A percentile compares a stretch with the other conserved stretches of the same genome.
phyloP scores from a whole-genome alignment of 2,797 vertebrate genomes.

The Argya squamiceps region DNA sequence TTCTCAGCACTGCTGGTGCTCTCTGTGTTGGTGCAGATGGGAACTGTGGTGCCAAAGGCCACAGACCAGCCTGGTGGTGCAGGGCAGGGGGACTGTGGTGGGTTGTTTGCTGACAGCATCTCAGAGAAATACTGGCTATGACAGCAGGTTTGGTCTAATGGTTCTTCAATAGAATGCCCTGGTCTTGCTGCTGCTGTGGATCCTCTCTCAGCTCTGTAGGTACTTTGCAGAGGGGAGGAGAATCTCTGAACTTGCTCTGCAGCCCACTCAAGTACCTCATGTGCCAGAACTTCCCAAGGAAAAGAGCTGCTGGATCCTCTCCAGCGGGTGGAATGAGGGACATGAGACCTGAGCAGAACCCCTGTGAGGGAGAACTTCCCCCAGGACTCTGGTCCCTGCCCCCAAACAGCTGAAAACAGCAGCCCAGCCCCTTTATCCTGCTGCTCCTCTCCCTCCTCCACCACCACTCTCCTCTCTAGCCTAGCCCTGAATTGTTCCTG shows the following conservation, averaged over 20 bases:
- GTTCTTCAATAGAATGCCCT: background rate
- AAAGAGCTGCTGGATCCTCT: background rate
- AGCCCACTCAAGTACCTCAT: rapidly evolving
- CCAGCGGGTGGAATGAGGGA: background rate
- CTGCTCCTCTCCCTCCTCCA: background rate
- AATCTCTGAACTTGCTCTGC: background rate
- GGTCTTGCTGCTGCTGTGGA: background rate
- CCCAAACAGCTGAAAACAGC: background rate
- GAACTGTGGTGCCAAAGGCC: background rate
- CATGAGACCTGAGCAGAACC: background rate
- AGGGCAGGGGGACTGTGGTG: background rate
- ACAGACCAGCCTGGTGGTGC: background rate
- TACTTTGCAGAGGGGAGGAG: background rate
- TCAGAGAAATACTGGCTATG: background rate
- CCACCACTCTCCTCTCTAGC: rapidly evolving
- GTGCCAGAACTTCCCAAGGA: background rate
- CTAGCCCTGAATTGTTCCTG: background rate
- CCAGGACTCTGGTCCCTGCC: background rate
- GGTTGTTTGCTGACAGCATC: background rate
- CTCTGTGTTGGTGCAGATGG: background rate
- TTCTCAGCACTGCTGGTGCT: background rate
- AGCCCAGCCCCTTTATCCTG: background rate
- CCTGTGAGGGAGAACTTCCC: background rate
- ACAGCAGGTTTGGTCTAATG: background rate
- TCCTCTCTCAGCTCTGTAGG: background rate